A percentile compares a stretch with the other conserved stretches of the same genome.
Evolutionary conservation across 2,113 vertebrate genomes (phyloP).

Genomic region (Ibidorhyncha struthersii): DNA sequence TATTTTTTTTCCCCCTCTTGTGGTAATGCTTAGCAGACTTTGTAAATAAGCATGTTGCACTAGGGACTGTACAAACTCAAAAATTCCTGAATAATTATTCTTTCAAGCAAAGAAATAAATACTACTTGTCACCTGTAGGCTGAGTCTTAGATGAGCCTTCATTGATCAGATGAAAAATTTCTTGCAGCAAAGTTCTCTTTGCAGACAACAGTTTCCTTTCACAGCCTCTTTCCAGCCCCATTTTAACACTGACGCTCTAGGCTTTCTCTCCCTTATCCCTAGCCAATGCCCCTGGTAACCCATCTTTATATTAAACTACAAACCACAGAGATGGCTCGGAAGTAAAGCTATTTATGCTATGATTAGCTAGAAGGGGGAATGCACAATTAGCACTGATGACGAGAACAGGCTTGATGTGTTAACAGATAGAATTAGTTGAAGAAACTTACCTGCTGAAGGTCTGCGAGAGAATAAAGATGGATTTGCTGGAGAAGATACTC

Average conservation of each 20-base stretch:
- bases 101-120: background rate
- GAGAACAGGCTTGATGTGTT: background rate
- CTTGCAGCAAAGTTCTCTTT: background rate
- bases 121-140: background rate
- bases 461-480: slow-evolving; percentile 94
- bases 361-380: background rate
- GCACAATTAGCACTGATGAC: background rate
- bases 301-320: background rate
- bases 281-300: background rate
- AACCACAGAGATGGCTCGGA: background rate
- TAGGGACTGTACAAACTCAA: background rate
- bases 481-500: slow-evolving; percentile 98
- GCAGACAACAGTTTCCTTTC: background rate
- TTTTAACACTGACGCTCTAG: background rate
- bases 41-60: background rate
- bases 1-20: background rate
- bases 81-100: background rate
- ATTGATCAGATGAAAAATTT: background rate
- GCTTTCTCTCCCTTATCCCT: background rate
- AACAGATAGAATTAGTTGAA: background rate
- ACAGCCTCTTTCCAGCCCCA: background rate
- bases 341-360: background rate
- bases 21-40: background rate
- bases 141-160: background rate
- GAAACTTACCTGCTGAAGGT: slow-evolving; percentile 92